A percentile compares a stretch with the other conserved stretches of the same genome.
phyloP scores from a whole-genome alignment of 2,888 invertebrate genomes.

The Clusia tigrina region DNA sequence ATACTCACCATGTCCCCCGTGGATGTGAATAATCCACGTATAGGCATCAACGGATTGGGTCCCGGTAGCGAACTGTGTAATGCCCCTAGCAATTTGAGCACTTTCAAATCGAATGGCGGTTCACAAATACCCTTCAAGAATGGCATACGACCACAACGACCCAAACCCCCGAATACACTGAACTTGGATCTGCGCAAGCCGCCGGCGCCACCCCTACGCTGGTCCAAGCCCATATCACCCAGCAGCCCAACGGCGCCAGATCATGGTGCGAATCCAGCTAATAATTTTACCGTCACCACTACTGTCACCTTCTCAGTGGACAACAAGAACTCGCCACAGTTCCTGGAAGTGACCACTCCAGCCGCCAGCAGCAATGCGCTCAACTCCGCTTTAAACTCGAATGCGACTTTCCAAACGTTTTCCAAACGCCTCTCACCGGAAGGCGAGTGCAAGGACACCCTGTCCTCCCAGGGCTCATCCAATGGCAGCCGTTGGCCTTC shows the following conservation, averaged over 20 bases:
- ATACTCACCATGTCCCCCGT: constrained; percentile 81
- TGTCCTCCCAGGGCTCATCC: constrained; percentile 72
- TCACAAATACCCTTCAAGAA: constrained; percentile 45
- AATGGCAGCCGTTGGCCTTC: constrained; percentile 59
- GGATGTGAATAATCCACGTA: constrained; percentile 49
- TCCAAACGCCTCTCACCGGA: constrained; percentile 77
- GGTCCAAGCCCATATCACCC: constrained; percentile 78
- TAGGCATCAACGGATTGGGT: constrained; percentile 39
- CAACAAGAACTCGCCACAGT: constrained; percentile 49
- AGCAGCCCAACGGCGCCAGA: constrained; percentile 60
- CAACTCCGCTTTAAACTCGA: constrained; percentile 50
- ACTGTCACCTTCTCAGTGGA: constrained; percentile 82
- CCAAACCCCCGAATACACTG: constrained; percentile 84
- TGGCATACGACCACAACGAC: constrained; percentile 72
- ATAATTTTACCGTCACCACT: constrained; percentile 84
- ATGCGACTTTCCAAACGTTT: constrained; percentile 68
- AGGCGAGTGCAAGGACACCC: constrained; percentile 68
- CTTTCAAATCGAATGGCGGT: constrained; percentile 70
- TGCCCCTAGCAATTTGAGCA: constrained; percentile 66
- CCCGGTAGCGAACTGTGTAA: constrained; percentile 35
- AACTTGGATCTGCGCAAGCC: constrained; percentile 74
- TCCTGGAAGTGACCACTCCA: constrained; percentile 63
- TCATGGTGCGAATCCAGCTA: constrained; percentile 67
- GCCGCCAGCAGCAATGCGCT: constrained; percentile 52
- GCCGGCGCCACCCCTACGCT: constrained; percentile 84